phyloP scores from a whole-genome alignment of 30 jellyfish, hydroid and myxozoan species.

The Turritopsis rubra region DNA sequence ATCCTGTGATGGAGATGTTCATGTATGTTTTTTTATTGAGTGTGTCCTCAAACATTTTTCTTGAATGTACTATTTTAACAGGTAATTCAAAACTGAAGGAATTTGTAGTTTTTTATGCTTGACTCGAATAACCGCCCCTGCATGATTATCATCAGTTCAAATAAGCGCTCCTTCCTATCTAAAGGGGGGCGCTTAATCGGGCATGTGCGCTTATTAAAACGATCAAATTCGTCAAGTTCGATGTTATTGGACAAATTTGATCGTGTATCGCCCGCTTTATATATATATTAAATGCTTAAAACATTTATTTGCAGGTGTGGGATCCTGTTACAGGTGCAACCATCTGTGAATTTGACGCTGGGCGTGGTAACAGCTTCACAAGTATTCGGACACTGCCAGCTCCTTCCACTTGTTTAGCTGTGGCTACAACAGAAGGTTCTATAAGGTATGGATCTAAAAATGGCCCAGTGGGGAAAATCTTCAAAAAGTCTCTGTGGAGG shows the following conservation, averaged over 20 bases:
- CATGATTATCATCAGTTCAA: too few species aligned
- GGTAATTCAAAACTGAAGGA: background rate
- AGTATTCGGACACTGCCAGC: slow-evolving; percentile 76
- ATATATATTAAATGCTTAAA: background rate
- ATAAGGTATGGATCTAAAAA: slow-evolving; percentile 42
- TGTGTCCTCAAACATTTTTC: too few species aligned
- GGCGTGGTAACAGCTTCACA: slow-evolving; percentile 43
- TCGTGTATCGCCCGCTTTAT: background rate
- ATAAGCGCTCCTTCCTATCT: too few species aligned
- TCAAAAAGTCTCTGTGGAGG: too few species aligned
- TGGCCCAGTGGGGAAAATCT: too few species aligned
- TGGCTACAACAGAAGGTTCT: slow-evolving; percentile 88
- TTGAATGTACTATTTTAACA: too few species aligned
- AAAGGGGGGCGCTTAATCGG: too few species aligned
- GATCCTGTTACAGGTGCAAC: slow-evolving; percentile 71
- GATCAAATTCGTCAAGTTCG: too few species aligned
- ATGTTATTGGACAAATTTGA: background rate
- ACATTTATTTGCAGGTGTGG: slow-evolving; percentile 58
- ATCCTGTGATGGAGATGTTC: slow-evolving; percentile 86
- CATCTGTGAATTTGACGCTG: slow-evolving; percentile 42
- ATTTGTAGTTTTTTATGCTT: background rate
- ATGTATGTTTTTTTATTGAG: slow-evolving; percentile 53
- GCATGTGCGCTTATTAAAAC: too few species aligned
- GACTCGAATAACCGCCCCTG: too few species aligned
- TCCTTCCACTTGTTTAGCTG: slow-evolving; percentile 70